A percentile compares a stretch with the other conserved stretches of the same genome.
These are phyloP conservation scores for Drosophila parvula DNA, from an alignment of 1,140 invertebrate species.

Conservation along the genomic window DNA sequence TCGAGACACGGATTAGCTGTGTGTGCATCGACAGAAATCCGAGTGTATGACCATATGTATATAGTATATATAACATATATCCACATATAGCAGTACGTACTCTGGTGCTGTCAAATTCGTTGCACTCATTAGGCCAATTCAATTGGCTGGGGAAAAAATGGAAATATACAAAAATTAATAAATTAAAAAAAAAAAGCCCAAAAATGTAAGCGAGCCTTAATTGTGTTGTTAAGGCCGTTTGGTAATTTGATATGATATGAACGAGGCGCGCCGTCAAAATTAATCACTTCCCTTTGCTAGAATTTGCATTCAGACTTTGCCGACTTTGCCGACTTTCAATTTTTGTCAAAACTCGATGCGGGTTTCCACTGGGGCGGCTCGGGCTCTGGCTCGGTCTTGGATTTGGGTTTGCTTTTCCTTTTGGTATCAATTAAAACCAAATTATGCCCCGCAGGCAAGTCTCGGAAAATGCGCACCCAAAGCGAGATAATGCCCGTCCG, in stretches of 20 bases:
- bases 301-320: constrained; percentile 62
- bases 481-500: constrained; percentile 61
- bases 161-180: constrained; percentile 3
- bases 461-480: constrained; percentile 55
- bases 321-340: constrained; percentile 32
- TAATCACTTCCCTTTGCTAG: constrained; percentile 76
- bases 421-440: constrained; percentile 70
- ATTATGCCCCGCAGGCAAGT: constrained; percentile 65
- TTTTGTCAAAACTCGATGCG: constrained; percentile 9
- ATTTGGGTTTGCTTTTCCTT: constrained; percentile 19
- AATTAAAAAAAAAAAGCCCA: neutral
- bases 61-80: constrained; percentile 3
- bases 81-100: neutral
- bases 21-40: constrained; percentile 57
- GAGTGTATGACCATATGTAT: constrained; percentile 16
- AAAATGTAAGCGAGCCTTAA: constrained; percentile 63
- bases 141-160: constrained; percentile 52
- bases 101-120: constrained; percentile 68
- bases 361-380: constrained; percentile 9
- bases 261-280: constrained; percentile 47
- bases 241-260: constrained; percentile 66
- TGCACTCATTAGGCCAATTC: constrained; percentile 78
- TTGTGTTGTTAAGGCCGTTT: constrained; percentile 71
- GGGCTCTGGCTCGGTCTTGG: no score
- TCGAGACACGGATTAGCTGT: constrained; percentile 61